Evolutionary conservation across 2,797 vertebrate species (phyloP).

Genomic region (Uromys caudimaculatus): DNA sequence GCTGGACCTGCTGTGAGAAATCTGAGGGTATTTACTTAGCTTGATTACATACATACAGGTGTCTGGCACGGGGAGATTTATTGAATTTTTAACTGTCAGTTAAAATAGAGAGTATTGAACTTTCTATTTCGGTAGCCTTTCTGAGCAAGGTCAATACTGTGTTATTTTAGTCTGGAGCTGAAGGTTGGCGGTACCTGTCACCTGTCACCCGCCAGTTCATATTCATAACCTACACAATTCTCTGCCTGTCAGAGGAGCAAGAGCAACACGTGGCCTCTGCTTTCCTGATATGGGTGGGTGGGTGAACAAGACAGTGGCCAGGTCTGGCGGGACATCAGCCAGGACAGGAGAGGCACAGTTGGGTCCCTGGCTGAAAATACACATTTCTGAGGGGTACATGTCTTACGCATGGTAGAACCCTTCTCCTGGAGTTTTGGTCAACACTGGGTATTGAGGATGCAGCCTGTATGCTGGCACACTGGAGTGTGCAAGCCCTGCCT

Average conservation of each 20-base stretch:
- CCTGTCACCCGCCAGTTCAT: slow-evolving; percentile 83
- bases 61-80: slow-evolving; percentile 75
- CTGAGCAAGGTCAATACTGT: slow-evolving; percentile 79
- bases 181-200: slow-evolving; percentile 77
- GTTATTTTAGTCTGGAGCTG: slow-evolving; percentile 78
- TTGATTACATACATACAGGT: slow-evolving; percentile 64
- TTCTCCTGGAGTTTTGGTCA: rapidly evolving
- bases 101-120: slow-evolving; percentile 72
- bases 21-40: slow-evolving; percentile 72
- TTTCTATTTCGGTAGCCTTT: slow-evolving; percentile 78
- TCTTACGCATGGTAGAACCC: rapidly evolving
- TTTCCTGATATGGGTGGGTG: slow-evolving; percentile 75
- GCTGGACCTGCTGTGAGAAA: neutral
- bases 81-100: slow-evolving; percentile 79
- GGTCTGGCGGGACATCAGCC: neutral
- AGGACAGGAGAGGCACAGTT: neutral
- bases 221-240: slow-evolving; percentile 85
- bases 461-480: neutral
- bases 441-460: neutral
- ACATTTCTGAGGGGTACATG: neutral
- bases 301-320: slow-evolving; percentile 48
- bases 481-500: neutral
- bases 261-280: slow-evolving; percentile 77
- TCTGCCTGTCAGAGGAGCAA: slow-evolving; percentile 78
- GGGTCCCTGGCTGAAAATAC: neutral